Base-by-base conservation (phyloP, 1,140 invertebrate species). In the Panonychus citri region DNA sequence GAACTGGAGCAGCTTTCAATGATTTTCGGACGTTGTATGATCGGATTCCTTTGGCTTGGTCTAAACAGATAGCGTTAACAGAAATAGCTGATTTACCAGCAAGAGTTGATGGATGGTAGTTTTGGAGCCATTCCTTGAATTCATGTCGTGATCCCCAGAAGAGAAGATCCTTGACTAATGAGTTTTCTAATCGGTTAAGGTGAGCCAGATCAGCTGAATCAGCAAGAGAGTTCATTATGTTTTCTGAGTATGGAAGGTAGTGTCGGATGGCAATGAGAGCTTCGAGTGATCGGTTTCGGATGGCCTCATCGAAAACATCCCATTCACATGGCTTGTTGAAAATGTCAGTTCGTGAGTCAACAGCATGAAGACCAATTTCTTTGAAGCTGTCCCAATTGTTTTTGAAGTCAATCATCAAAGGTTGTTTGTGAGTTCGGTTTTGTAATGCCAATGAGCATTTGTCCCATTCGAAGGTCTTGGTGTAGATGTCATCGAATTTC, bases 311-410 rank as follows among this genome's bases (percentile, higher is more conserved):
- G 25, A 26, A 37, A 15, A 37, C 28, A 24, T 34, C 28, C 53
- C 53, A 54, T n/a, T 39, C 53, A 26, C 53, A 54, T 40, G 53
- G 30, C 7, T 28, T 54, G 4, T 54, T n/a, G 37, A 27, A 24
- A 3, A 54, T 12, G 17, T 54, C 37, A 54, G 21, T 13, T 19
- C 39, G 37, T 24, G 53, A 39, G 27, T 17, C 5, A 19, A 54
- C 53, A 1, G 24, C 19, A 54, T 12, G 28, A 10, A 46, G 7
- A 3, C 53, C 53, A 21, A 34, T 26, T 27, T 37, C 53, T 17
- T 34, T 54, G 53, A 54, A 54, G 0, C 15, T n/a, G 39, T 54
- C 53, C 53, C 53, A 54, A 28, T 25, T 25, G 25, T 54, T 28
- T 8, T 40, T 15, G 19, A 27, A 54, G 13, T 39, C 19, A 19